Conservation (phyloP, 2,888 invertebrate species). For the Platynereis dumerilii region DNA sequence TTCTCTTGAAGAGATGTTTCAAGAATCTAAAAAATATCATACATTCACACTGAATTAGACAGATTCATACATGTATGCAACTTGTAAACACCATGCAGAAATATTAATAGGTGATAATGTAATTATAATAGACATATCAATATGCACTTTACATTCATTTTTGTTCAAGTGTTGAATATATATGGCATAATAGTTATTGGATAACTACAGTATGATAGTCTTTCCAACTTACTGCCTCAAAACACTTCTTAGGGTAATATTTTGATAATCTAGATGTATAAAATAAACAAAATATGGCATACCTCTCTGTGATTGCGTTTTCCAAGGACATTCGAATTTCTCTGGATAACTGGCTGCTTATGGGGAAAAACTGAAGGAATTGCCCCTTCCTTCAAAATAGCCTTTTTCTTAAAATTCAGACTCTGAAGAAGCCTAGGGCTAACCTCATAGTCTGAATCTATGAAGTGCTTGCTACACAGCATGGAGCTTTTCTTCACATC, state of each 20-base stretch:
- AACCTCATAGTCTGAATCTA: background rate
- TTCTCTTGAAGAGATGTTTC: too few species aligned
- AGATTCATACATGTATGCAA: too few species aligned
- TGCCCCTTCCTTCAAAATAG: background rate
- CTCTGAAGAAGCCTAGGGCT: background rate
- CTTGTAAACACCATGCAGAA: too few species aligned
- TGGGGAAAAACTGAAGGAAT: constrained; percentile 1
- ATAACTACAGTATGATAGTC: background rate
- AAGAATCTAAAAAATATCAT: too few species aligned
- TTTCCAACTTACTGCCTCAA: background rate
- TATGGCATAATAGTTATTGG: background rate
- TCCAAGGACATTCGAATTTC: background rate
- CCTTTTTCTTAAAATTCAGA: background rate
- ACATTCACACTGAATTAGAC: too few species aligned
- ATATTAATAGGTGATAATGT: too few species aligned
- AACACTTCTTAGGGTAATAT: background rate
- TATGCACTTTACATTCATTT: too few species aligned
- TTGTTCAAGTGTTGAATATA: too few species aligned
- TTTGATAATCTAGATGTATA: background rate
- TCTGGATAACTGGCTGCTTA: background rate
- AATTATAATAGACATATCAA: too few species aligned
- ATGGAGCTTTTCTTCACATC: background rate
- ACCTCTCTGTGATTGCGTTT: background rate
- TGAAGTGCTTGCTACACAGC: constrained; percentile 1
- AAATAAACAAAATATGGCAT: background rate